A percentile compares a stretch with the other conserved stretches of the same genome.
phyloP scores from a whole-genome alignment of 2,797 vertebrate genomes.

The Euthynnus affinis region DNA sequence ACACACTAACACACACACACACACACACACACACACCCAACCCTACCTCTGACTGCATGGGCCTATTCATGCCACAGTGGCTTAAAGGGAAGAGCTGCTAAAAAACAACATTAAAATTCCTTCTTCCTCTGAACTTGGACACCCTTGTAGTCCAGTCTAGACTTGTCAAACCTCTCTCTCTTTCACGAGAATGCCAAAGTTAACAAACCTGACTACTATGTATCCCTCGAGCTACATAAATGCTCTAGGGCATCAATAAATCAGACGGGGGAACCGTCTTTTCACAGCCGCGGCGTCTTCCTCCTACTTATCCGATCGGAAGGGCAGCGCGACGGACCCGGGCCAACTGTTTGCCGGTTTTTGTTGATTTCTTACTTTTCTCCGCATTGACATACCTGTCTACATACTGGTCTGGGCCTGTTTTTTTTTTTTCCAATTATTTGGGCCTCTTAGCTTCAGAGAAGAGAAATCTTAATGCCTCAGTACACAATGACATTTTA shows the following conservation, averaged over 20 bases:
- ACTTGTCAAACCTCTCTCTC: conserved; percentile 54
- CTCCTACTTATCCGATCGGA: not conserved
- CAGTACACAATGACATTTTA: no score
- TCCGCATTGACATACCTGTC: not conserved
- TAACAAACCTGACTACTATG: not conserved
- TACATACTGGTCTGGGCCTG: not conserved
- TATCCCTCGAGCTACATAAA: conserved; percentile 2
- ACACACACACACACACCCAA: conserved; percentile 32
- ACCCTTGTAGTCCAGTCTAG: conserved; percentile 45
- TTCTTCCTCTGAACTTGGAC: conserved; percentile 42
- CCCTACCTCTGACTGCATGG: conserved; percentile 18
- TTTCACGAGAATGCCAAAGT: conserved; percentile 26
- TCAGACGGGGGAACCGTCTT: not conserved
- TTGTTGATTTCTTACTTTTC: not conserved
- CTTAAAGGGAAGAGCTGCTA: conserved; percentile 43
- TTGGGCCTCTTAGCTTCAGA: no score
- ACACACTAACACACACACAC: conserved; percentile 35
- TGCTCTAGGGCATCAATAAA: not conserved
- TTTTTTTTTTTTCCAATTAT: no score
- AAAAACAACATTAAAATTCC: conserved; percentile 60
- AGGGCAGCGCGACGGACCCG: not conserved
- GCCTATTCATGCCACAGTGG: conserved; percentile 43
- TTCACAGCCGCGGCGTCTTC: not conserved
- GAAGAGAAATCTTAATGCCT: no score
- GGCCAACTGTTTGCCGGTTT: not conserved